These are phyloP conservation scores for Lycaena phlaeas DNA, from an alignment of 2,888 invertebrate species.

Conservation along the genomic window DNA sequence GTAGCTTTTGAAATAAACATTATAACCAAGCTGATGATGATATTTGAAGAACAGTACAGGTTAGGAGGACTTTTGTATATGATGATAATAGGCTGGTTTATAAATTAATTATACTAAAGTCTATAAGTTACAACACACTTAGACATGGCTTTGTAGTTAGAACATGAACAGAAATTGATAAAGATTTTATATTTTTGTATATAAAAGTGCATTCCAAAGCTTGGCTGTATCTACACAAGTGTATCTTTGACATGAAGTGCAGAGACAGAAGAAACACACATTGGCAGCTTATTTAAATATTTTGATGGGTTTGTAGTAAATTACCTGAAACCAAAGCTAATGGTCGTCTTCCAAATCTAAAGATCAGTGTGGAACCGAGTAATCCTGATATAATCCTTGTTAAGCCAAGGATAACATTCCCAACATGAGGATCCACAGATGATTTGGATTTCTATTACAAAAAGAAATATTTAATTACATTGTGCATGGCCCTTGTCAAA, in stretches of 20 bases:
- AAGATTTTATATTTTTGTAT: not conserved
- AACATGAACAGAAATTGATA: not conserved
- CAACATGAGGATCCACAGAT: conserved; percentile 26
- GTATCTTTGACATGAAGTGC: not conserved
- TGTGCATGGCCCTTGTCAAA: too few relatives aligned
- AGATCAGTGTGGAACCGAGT: conserved; percentile 30
- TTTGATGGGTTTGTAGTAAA: not conserved
- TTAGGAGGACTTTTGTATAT: too few relatives aligned
- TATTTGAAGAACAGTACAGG: too few relatives aligned
- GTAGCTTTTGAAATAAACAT: too few relatives aligned
- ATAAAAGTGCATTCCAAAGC: not conserved
- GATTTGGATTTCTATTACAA: conserved; percentile 31
- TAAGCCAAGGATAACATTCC: conserved; percentile 30
- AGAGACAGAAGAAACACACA: conserved; percentile 17
- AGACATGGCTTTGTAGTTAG: not conserved
- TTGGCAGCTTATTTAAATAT: not conserved
- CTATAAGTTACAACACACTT: too few relatives aligned
- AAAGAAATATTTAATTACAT: not conserved
- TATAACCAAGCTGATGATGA: too few relatives aligned
- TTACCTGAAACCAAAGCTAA: conserved; percentile 40
- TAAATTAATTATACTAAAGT: too few relatives aligned
- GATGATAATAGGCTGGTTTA: too few relatives aligned
- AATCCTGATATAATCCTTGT: conserved; percentile 30
- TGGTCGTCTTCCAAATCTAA: conserved; percentile 29
- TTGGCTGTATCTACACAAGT: not conserved